phyloP scores from a whole-genome alignment of 2,797 vertebrate genomes.

The Helostoma temminkii region DNA sequence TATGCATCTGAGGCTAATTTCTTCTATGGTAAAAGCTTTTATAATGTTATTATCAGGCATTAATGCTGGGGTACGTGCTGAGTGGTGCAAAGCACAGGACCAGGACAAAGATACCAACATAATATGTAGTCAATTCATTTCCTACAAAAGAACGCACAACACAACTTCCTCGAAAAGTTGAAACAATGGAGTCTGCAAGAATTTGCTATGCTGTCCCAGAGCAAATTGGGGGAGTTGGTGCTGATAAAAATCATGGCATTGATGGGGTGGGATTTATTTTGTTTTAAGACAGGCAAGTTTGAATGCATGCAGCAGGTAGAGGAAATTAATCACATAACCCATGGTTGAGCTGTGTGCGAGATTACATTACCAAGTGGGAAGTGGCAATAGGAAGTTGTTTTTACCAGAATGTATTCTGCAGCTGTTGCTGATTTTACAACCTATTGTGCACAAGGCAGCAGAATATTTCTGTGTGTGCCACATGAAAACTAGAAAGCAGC shows the following conservation, averaged over 20 bases:
- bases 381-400: constrained; percentile 63
- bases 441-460: constrained; percentile 49
- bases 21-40: background rate
- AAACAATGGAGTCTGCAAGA: constrained; percentile 73
- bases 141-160: constrained; percentile 47
- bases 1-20: background rate
- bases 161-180: constrained; percentile 65
- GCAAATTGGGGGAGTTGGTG: background rate
- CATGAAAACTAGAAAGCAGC: constrained; percentile 21
- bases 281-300: constrained; percentile 48
- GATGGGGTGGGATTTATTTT: constrained; percentile 36
- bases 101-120: constrained; percentile 23
- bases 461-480: constrained; percentile 23
- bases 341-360: constrained; percentile 30
- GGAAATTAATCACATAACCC: constrained; percentile 70
- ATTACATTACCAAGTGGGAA: constrained; percentile 65
- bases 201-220: constrained; percentile 63
- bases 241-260: constrained; percentile 18
- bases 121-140: constrained; percentile 39
- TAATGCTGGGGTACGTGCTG: background rate
- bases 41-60: background rate
- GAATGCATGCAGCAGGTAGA: constrained; percentile 65
- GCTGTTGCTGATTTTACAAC: constrained; percentile 48
- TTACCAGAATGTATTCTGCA: constrained; percentile 53
- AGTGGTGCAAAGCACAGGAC: background rate